These are phyloP conservation scores for Lutjanus argentimaculatus DNA, from an alignment of 2,797 vertebrate species.

Conservation along the genomic window DNA sequence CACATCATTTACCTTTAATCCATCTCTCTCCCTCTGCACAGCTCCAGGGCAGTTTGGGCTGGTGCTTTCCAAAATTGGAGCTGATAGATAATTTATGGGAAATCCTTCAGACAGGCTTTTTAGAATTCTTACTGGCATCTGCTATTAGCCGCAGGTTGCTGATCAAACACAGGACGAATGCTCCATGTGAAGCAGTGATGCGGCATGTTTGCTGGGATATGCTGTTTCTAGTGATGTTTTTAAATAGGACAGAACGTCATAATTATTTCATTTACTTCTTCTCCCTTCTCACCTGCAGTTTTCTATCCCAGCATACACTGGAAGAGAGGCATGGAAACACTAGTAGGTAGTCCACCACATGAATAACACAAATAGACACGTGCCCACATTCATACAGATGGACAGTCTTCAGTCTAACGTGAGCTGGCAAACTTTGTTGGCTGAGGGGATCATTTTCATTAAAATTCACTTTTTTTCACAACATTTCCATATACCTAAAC, in stretches of 20 bases:
- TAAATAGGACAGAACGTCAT: constrained; percentile 42
- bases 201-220: constrained; percentile 3
- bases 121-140: constrained; percentile 26
- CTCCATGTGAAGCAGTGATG: constrained; percentile 27
- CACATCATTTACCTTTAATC: constrained; percentile 52
- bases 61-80: constrained; percentile 19
- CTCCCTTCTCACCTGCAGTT: constrained; percentile 16
- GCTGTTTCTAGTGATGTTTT: constrained; percentile 16
- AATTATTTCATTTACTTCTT: constrained; percentile 55
- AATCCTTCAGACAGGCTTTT: constrained; percentile 39
- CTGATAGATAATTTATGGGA: constrained; percentile 57
- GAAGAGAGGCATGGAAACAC: constrained; percentile 15
- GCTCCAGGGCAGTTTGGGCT: constrained; percentile 9
- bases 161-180: constrained; percentile 29
- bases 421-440: neutral
- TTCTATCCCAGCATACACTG: constrained; percentile 13
- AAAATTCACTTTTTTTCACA: too few relatives aligned
- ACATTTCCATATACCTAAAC: too few relatives aligned
- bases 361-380: constrained; percentile 42
- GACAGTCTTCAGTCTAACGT: constrained; percentile 4
- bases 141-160: constrained; percentile 40
- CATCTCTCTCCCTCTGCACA: constrained; percentile 36
- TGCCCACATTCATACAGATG: constrained; percentile 25
- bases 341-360: neutral
- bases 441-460: neutral